Base-by-base conservation (phyloP, 1,140 invertebrate genomes). In the Coboldia fuscipes region DNA sequence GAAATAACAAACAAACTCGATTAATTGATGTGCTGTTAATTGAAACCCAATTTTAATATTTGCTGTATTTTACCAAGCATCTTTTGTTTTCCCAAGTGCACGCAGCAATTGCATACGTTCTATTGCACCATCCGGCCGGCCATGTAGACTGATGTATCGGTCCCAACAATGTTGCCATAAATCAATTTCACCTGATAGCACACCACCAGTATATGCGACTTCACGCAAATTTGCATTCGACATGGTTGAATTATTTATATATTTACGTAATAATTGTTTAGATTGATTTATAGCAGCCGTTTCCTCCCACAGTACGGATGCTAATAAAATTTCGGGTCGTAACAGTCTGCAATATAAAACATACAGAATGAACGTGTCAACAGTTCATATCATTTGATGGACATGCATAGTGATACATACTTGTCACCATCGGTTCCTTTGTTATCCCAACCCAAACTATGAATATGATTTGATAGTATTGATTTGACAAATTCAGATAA, bases 121-220 rank as follows among this genome's bases (percentile, higher is more conserved):
- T 39, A 71, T 75, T 4, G 74, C 68, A 2, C 47, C 37, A 68
- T 62, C 40, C 56, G 61, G 36, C 59, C 66, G 34, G 56, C 64
- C 41, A 64, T 64, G 52, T 16, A 55, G 37, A 21, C 39, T 41
- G 0, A 48, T 42, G 20, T 75, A 82, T 23, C 61, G 61, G 4
- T 70, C 50, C 69, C 75, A 82, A 39, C 73, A 77, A 45, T 70
- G 65, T 29, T 70, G 60, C 80, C 80, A 84, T 39, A 78, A 78
- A 16, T 63, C 58, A 27, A 70, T 66, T 4, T 66, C 65, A 0
- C 78, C 78, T 36, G 72, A 72, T 3, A 55, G 30, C 9, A 55
- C 52, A 5, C 51, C 50, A 4, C 52, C 52, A 13, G 52, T 53
- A 21, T 55, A 55, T 18, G 53, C 50, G 28, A 51, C 52, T 39